Base-by-base conservation (phyloP, 2,113 vertebrate genomes). In the Melanocharis versteri region DNA sequence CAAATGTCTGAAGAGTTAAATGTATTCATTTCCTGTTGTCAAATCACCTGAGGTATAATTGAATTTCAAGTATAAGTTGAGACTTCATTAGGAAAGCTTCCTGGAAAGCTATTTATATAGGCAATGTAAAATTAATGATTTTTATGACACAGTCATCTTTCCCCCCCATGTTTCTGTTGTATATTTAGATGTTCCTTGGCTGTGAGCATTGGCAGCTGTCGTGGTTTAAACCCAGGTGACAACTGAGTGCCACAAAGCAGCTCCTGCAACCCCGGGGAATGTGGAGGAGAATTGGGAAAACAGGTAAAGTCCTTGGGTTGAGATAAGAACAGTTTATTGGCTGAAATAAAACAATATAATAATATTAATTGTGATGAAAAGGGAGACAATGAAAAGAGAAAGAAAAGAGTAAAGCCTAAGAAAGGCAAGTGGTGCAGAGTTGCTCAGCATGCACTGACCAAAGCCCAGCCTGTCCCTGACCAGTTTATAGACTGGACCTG, bases 81-180 rank as follows among this genome's bases (percentile, higher is more conserved):
- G 57, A 15, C 20, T 89, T 94, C 51, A 82, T 91, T 96, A 88
- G 62, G 28, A 96, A 93, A 92, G 20, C 26, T 87, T 96, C 73
- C 54, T 60, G 60, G 84, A 75, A 80, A 27, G 44, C 8, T n/a
- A n/a, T 71, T 58, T 57, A 73, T 83, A 27, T 23, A 69, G 10
- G 33, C 30, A 78, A 26, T 79, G 53, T n/a, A 90, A 95, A 97
- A 95, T 54, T 24, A 69, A 75, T 76, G 26, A 19, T 17, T 54
- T 91, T 94, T 68, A 68, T 17, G 69, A 40, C n/a, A 53, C 51
- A 61, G 68, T 68, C n/a, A 3, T 70, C 33, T 50, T 35, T 48
- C 2, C 1, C 10, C 22, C 8, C 9, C 18, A 6, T 6, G 22
- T 71, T 93, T 83, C 56, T 70, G 64, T 61, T 75, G 60, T 39